A percentile compares a stretch with the other conserved stretches of the same genome.
These are phyloP conservation scores for Spinus pinus DNA, from an alignment of 2,797 vertebrate genomes.

Conservation along the genomic window DNA sequence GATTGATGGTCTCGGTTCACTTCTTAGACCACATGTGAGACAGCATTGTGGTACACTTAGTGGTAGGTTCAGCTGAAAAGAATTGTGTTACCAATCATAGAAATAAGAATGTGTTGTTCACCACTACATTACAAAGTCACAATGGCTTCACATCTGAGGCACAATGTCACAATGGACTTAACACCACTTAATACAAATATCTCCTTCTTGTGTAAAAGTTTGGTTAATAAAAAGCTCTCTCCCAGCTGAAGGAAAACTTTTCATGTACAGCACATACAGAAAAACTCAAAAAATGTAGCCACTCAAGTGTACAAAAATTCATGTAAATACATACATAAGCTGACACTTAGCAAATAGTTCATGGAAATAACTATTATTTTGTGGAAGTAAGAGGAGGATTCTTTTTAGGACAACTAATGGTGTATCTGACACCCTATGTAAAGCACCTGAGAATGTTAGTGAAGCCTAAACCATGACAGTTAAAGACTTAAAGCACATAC, in stretches of 20 bases:
- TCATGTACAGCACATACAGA: rapidly evolving
- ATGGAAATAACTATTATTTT: neutral
- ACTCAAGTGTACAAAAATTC: neutral
- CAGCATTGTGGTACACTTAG: neutral
- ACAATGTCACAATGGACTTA: neutral
- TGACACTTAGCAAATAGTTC: neutral
- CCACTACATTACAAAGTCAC: neutral
- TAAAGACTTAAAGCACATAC: neutral
- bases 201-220: neutral
- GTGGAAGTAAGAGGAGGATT: neutral
- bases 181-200: neutral
- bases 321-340: neutral
- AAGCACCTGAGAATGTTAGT: neutral
- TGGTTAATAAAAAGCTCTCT: neutral
- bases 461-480: neutral
- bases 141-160: neutral
- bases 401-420: neutral
- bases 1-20: neutral
- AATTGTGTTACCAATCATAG: neutral
- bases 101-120: neutral
- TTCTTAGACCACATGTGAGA: neutral
- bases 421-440: neutral
- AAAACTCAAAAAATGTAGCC: neutral
- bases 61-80: neutral
- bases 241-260: neutral